Evolutionary conservation across 2,888 invertebrate species (phyloP).

Genomic region (Aquatica leii): DNA sequence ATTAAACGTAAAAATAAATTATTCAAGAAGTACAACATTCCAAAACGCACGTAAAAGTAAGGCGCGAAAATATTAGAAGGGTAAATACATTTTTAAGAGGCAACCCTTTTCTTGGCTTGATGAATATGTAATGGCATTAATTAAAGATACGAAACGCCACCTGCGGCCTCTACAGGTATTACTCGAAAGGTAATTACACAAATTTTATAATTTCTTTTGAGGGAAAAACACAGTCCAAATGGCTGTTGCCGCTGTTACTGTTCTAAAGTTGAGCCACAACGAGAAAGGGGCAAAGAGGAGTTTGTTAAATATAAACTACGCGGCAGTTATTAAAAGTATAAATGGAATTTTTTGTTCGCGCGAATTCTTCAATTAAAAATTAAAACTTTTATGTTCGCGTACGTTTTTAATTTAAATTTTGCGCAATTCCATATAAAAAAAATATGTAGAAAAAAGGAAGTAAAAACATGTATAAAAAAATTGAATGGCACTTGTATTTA

Average conservation of each 20-base stretch:
- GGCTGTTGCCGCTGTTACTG: slow-evolving; percentile 37
- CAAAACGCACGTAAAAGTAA: slow-evolving; percentile 19
- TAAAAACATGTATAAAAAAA: too few relatives aligned
- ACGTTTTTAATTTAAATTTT: background rate
- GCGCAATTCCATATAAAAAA: background rate
- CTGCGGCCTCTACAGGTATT: slow-evolving; percentile 59
- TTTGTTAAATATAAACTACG: slow-evolving; percentile 29
- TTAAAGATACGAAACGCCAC: slow-evolving; percentile 60
- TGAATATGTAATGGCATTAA: slow-evolving; percentile 62
- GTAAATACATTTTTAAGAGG: slow-evolving; percentile 34
- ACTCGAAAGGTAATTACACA: slow-evolving; percentile 58
- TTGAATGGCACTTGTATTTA: too few relatives aligned
- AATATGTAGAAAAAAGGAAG: background rate
- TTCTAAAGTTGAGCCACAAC: background rate
- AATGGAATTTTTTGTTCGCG: slow-evolving; percentile 60
- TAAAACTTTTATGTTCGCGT: slow-evolving; percentile 38
- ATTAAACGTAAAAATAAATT: slow-evolving; percentile 6
- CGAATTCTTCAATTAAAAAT: slow-evolving; percentile 60
- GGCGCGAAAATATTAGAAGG: slow-evolving; percentile 32
- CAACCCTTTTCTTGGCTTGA: slow-evolving; percentile 48
- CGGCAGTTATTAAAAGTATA: slow-evolving; percentile 59
- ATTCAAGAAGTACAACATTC: slow-evolving; percentile 11
- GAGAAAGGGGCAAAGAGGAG: slow-evolving; percentile 13
- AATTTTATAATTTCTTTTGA: slow-evolving; percentile 59
- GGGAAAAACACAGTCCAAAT: slow-evolving; percentile 46